Conservation (phyloP, 2,113 vertebrate species). For the Petrocephalus zakoni region DNA sequence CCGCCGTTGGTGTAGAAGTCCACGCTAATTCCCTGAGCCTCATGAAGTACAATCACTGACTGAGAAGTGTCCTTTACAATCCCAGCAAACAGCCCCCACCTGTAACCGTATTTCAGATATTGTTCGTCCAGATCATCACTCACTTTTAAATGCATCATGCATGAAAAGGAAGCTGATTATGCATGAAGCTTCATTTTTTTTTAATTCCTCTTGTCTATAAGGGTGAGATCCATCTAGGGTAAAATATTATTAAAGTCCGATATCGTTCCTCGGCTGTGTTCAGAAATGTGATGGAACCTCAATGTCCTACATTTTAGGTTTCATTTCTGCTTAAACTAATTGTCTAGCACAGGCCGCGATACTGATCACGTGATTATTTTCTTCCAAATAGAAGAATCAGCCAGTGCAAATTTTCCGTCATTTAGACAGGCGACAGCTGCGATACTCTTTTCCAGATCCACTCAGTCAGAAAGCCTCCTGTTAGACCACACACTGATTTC, state of each 20-base stretch:
- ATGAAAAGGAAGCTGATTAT: neutral
- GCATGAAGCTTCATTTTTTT: neutral
- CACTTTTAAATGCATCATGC: neutral
- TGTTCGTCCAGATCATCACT: neutral
- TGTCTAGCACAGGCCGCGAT: conserved; percentile 55
- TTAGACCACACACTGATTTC: conserved; percentile 23
- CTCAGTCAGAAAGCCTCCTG: conserved; percentile 30
- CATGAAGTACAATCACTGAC: neutral
- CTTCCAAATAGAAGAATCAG: conserved; percentile 39
- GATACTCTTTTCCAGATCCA: conserved; percentile 30
- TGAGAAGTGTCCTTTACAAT: conserved; percentile 20
- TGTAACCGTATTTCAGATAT: conserved; percentile 4
- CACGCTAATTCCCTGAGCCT: neutral
- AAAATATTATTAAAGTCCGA: neutral
- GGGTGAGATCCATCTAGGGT: neutral
- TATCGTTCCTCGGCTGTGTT: neutral
- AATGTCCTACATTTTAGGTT: conserved; percentile 59
- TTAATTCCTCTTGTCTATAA: neutral
- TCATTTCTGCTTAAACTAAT: conserved; percentile 50
- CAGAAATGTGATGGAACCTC: neutral
- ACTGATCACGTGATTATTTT: conserved; percentile 49
- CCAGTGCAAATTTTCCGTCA: conserved; percentile 39
- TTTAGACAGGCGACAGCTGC: conserved; percentile 43
- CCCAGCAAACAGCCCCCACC: neutral
- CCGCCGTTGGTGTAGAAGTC: neutral